phyloP scores from a whole-genome alignment of 2,113 vertebrate genomes.

The Melanerpes aurifrons region DNA sequence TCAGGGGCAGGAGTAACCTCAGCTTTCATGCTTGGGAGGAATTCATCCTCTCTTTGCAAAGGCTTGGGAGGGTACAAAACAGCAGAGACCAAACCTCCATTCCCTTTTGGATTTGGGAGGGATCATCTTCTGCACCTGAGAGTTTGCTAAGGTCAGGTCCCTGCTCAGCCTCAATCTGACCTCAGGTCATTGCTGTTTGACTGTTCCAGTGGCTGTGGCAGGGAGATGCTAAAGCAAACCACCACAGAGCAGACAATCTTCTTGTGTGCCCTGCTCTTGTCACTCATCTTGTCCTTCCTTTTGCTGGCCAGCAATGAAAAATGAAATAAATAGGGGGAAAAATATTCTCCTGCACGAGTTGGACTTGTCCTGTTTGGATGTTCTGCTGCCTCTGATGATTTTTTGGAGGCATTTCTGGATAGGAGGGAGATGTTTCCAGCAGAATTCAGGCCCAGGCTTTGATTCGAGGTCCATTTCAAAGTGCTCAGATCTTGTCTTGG shows the following conservation, averaged over 20 bases:
- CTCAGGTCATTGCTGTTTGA: background rate
- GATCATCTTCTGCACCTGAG: background rate
- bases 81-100: background rate
- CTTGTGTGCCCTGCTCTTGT: fast-evolving
- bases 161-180: background rate
- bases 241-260: background rate
- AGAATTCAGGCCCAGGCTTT: background rate
- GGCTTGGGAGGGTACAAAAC: background rate
- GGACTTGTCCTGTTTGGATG: background rate
- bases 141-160: too few species aligned
- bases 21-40: background rate
- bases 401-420: background rate
- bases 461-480: background rate
- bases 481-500: background rate
- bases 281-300: background rate
- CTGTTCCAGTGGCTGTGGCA: background rate
- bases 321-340: fast-evolving
- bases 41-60: background rate
- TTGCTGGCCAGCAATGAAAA: background rate
- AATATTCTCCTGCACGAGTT: background rate
- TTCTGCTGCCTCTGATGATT: background rate
- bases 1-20: background rate
- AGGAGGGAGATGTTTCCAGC: background rate
- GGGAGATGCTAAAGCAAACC: background rate
- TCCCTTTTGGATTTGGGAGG: background rate